Evolutionary conservation across 92 coral and sea anemone species (phyloP).

Genomic region (Siderastrea radians): DNA sequence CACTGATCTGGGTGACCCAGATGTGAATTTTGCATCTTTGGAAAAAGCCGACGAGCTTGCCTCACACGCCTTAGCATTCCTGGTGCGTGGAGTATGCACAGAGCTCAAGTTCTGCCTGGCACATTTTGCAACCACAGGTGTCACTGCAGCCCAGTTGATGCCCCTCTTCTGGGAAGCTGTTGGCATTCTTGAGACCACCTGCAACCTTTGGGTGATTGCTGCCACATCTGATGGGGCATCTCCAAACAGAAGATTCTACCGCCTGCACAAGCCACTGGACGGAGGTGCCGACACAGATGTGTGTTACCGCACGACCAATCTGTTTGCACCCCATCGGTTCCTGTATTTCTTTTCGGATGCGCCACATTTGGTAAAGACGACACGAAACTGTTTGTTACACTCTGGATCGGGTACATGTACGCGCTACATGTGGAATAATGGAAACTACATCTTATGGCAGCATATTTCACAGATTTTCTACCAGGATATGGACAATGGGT

Average conservation of each 20-base stretch:
- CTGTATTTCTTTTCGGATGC: conserved; percentile 61
- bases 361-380: conserved; percentile 68
- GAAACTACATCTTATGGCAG: too few species aligned
- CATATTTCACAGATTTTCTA: too few species aligned
- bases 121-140: conserved; percentile 71
- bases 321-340: conserved; percentile 50
- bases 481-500: too few species aligned
- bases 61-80: too few species aligned
- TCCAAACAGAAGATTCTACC: too few species aligned
- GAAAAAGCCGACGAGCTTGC: too few species aligned
- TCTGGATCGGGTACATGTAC: conserved; percentile 47
- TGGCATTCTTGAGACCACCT: conserved; percentile 43
- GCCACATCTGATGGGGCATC: too few species aligned
- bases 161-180: conserved; percentile 74
- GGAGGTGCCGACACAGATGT: too few species aligned
- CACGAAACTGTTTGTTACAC: conserved; percentile 64
- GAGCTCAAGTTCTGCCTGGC: conserved; percentile 57
- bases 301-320: conserved; percentile 40
- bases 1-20: too few species aligned
- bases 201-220: conserved; percentile 65
- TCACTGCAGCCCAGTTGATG: conserved; percentile 67
- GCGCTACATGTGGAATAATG: too few species aligned
- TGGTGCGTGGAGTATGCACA: conserved; percentile 66
- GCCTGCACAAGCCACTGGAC: conserved; percentile 57
- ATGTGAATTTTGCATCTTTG: too few species aligned